phyloP scores from a whole-genome alignment of 2,113 vertebrate genomes.

The Mionectes macconnelli region DNA sequence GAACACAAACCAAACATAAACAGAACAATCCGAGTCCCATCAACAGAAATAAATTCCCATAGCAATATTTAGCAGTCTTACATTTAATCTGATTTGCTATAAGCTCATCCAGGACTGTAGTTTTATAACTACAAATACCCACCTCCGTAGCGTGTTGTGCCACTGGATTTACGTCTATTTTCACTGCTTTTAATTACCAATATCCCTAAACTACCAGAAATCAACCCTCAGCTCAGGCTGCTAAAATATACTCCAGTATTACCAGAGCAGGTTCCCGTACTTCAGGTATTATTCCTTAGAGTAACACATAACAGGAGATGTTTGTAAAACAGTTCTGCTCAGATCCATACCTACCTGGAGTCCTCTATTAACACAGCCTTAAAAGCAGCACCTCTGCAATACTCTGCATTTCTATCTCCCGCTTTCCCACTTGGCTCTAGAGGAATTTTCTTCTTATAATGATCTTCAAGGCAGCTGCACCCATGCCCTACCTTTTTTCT shows the following conservation, averaged over 20 bases:
- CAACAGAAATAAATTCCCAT: not conserved
- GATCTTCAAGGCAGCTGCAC: not conserved
- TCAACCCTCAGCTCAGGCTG: not conserved
- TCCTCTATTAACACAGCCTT: not conserved
- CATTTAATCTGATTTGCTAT: not conserved
- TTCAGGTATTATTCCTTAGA: not conserved
- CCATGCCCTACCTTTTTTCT: accelerated
- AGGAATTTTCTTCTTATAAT: not conserved
- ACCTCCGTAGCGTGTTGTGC: accelerated
- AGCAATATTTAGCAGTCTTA: not conserved
- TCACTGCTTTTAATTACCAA: not conserved
- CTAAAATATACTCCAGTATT: not conserved
- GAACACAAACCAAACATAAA: not conserved
- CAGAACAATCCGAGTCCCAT: not conserved
- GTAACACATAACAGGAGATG: not conserved
- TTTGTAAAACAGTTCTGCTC: not conserved
- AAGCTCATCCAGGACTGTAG: not conserved
- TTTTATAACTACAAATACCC: not conserved
- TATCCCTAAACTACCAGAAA: not conserved
- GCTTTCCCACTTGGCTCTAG: not conserved
- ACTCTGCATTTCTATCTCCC: not conserved
- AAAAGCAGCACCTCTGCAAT: not conserved
- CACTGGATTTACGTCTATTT: not conserved
- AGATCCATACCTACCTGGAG: not conserved
- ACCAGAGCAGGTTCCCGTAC: not conserved